Base-by-base conservation (phyloP, 2,797 vertebrate species). In the Sebastes cheni region DNA sequence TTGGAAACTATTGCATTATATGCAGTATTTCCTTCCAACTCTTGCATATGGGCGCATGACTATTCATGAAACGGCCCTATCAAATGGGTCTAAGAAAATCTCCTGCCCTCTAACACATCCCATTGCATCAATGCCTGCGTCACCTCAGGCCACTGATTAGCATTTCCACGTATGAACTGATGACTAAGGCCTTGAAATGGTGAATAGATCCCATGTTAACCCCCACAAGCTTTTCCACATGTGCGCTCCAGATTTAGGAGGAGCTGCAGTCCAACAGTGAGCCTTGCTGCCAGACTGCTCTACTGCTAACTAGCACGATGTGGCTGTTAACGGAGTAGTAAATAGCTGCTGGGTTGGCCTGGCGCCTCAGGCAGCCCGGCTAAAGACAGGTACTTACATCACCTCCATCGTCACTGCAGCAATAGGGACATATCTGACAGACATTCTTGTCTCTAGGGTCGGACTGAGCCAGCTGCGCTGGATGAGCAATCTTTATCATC, bases 371-470 rank as follows among this genome's bases (percentile, higher is more conserved):
- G 77, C 88, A 74, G 80, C 60, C 71, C 16, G 1, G 88, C 92
- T 93, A 94, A 94, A 95, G 81, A 89, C 74, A 77, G 90, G 27
- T 71, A 54, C 87, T 93, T 90, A 93, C 91, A 90, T 95, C 93
- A 94, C 73, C 83, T 82, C 87, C 75, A 71, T 86, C 76, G 58
- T 91, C 87, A 92, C 85, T 36, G 71, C 83, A 77, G 75, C 87
- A 82, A 77, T 67, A 61, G 77, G 66, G 67, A 72, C 58, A 42
- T 62, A 61, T 81, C 72, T 78, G 29, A 83, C 80, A 83, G 72
- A 20, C 88, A 85, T 7, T 74, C 55, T 56, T 75, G 78, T 89
- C 84, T 81, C 64, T 62, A 25, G 54, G 52, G 71, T 71, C 11
- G 2, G 22, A 77, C 69, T 58, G 60, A 75, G 73, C 60, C 85